Evolutionary conservation across 2,113 vertebrate genomes (phyloP).

Genomic region (Spheniscus mendiculus): DNA sequence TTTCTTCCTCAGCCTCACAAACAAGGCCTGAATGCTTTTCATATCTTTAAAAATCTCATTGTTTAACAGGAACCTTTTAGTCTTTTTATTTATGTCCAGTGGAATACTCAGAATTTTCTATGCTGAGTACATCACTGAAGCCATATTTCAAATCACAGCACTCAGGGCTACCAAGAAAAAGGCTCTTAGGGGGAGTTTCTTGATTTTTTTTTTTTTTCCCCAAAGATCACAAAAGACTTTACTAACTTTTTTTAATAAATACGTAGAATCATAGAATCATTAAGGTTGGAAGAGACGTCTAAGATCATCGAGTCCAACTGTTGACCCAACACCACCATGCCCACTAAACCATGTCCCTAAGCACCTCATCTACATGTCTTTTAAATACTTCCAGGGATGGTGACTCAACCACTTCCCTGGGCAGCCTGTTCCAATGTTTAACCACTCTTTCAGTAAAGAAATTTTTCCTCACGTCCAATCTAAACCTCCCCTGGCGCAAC

Average conservation of each 20-base stretch:
- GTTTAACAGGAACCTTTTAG: not conserved
- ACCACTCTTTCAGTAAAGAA: too few species aligned
- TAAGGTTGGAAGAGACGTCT: too few species aligned
- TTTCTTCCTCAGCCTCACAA: not conserved
- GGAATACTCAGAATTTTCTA: not conserved
- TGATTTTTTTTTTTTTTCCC: not conserved
- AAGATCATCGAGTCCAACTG: too few species aligned
- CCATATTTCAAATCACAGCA: not conserved
- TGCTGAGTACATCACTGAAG: not conserved
- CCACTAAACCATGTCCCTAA: too few species aligned
- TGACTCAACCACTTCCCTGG: too few species aligned
- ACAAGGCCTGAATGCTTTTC: not conserved
- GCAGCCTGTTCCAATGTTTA: too few species aligned
- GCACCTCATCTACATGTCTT: too few species aligned
- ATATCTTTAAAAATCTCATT: not conserved
- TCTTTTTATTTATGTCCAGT: not conserved
- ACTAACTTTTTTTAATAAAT: not conserved
- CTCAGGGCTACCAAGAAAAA: not conserved
- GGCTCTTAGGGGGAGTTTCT: not conserved
- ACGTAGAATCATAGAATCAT: too few species aligned
- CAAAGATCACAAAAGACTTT: not conserved
- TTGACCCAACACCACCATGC: too few species aligned
- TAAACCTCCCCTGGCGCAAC: too few species aligned
- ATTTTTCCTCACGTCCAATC: too few species aligned
- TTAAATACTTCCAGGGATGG: too few species aligned